These are phyloP conservation scores for Panurus biarmicus DNA, from an alignment of 2,113 vertebrate genomes.

Conservation along the genomic window DNA sequence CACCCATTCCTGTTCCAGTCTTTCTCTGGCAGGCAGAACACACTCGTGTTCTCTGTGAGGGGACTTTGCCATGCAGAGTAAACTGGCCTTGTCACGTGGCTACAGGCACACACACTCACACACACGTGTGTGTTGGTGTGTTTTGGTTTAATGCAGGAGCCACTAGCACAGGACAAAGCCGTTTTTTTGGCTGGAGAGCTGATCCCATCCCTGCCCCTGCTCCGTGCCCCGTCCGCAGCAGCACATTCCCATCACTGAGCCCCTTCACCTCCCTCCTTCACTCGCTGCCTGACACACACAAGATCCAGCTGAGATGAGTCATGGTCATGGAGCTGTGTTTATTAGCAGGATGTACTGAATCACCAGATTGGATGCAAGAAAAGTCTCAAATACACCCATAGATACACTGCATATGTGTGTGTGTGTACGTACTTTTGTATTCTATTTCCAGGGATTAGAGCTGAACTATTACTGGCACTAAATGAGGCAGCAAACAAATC, in stretches of 20 bases:
- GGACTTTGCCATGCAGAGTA: not conserved
- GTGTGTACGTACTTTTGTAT: not conserved
- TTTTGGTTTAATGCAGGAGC: not conserved
- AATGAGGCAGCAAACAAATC: not conserved
- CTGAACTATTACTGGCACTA: not conserved
- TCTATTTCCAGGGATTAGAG: not conserved
- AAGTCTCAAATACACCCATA: not conserved
- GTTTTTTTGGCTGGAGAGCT: not conserved
- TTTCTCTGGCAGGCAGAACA: not conserved
- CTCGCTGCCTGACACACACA: not conserved
- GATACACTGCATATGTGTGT: not conserved
- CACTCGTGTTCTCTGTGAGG: not conserved
- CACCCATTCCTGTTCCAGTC: not conserved
- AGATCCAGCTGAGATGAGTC: not conserved
- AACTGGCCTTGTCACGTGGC: not conserved
- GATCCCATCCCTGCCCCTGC: not conserved
- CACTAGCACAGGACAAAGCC: not conserved
- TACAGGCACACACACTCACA: not conserved
- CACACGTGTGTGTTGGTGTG: not conserved
- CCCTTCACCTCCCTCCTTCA: not conserved
- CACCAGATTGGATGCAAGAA: not conserved
- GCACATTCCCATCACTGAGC: not conserved
- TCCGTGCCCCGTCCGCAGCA: not conserved
- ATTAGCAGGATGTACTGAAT: not conserved
- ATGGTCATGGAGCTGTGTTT: not conserved